These are phyloP conservation scores for Sciurus vulgaris DNA, from an alignment of 2,797 vertebrate species.

Conservation along the genomic window DNA sequence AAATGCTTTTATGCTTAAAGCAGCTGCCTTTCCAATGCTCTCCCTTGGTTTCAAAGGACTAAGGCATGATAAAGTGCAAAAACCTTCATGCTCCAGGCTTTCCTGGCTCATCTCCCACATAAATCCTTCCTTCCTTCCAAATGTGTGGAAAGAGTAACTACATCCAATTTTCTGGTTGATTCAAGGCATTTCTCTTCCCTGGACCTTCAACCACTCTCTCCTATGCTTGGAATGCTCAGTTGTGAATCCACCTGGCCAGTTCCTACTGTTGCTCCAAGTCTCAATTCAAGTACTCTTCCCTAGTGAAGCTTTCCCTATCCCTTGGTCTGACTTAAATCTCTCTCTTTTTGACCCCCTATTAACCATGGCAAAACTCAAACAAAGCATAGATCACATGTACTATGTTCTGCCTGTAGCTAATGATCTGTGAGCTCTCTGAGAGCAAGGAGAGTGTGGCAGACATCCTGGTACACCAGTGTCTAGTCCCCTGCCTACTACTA, in stretches of 20 bases:
- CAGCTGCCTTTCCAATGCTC: neutral
- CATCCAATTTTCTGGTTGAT: neutral
- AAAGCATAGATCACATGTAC: neutral
- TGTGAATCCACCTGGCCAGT: neutral
- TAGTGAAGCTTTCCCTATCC: neutral
- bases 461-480: neutral
- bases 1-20: neutral
- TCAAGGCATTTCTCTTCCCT: neutral
- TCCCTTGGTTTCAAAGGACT: slow-evolving; percentile 26
- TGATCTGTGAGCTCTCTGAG: neutral
- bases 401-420: neutral
- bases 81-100: neutral
- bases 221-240: neutral
- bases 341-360: neutral
- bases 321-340: neutral
- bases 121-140: neutral
- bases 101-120: neutral
- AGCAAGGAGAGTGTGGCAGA: neutral
- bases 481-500: fast-evolving
- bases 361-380: neutral
- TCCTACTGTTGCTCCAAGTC: neutral
- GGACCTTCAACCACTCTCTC: neutral
- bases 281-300: neutral
- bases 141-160: neutral
- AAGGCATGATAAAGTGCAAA: neutral